Evolutionary conservation across 1,140 invertebrate genomes (phyloP).

Genomic region (Zaprionus ghesquierei): DNA sequence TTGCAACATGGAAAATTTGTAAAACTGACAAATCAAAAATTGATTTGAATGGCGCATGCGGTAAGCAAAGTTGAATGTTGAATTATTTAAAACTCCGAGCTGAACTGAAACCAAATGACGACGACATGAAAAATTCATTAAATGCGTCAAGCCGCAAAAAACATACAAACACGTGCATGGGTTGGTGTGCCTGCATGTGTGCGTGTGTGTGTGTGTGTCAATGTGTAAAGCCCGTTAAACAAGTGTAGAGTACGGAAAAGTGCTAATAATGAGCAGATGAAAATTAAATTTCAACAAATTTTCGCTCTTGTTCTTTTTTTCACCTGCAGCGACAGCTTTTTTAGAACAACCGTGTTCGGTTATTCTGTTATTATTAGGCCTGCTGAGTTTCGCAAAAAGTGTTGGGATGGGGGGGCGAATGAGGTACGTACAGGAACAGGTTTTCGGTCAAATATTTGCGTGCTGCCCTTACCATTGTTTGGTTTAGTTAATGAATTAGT

Average conservation of each 20-base stretch:
- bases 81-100: slow-evolving; percentile 49
- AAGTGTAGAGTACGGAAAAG: background rate
- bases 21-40: slow-evolving; percentile 71
- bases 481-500: slow-evolving; percentile 76
- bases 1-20: slow-evolving; percentile 27
- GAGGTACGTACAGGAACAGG: background rate
- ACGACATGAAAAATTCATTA: slow-evolving; percentile 75
- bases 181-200: background rate
- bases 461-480: slow-evolving; percentile 34
- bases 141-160: slow-evolving; percentile 68
- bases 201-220: background rate
- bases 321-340: background rate
- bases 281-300: slow-evolving; percentile 2
- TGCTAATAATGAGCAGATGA: slow-evolving; percentile 1
- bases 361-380: background rate
- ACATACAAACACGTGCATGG: background rate
- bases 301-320: background rate
- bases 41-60: slow-evolving; percentile 74
- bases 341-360: background rate
- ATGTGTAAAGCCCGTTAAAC: background rate
- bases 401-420: background rate
- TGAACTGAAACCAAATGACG: slow-evolving; percentile 36
- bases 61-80: slow-evolving; percentile 67
- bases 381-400: background rate
- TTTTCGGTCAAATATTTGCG: slow-evolving; percentile 58